Conservation (phyloP, 2,113 vertebrate species). For the Mixornis gularis region DNA sequence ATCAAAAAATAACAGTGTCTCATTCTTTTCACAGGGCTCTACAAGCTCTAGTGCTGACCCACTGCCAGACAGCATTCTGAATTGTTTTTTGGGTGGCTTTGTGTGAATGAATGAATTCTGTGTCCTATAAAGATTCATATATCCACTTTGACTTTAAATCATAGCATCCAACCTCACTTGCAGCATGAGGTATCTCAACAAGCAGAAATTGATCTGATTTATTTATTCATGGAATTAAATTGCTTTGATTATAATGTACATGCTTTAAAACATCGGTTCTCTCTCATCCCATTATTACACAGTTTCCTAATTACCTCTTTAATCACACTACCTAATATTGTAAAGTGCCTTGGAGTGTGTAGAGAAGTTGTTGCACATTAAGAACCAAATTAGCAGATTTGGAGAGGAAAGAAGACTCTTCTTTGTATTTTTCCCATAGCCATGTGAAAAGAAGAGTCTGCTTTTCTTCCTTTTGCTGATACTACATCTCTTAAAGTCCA, state of each 20-base stretch:
- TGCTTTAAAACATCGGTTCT: neutral
- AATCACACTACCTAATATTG: slow-evolving; percentile 35
- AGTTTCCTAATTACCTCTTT: slow-evolving; percentile 30
- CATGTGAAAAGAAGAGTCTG: neutral
- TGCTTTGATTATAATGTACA: neutral
- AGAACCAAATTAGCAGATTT: slow-evolving; percentile 6
- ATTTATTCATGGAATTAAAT: slow-evolving; percentile 13
- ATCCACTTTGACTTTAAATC: neutral
- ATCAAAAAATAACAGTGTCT: neutral
- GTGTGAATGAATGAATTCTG: neutral
- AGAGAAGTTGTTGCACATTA: slow-evolving; percentile 27
- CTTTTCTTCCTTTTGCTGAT: neutral
- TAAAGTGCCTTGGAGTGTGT: slow-evolving; percentile 32
- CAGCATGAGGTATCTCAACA: neutral
- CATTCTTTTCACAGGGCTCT: neutral
- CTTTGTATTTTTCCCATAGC: neutral
- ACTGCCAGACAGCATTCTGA: neutral
- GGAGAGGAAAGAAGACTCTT: neutral
- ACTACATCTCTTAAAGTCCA: neutral
- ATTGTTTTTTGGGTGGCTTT: neutral
- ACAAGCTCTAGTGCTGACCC: neutral
- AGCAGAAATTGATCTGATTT: slow-evolving; percentile 1
- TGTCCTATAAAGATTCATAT: neutral
- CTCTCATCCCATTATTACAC: neutral
- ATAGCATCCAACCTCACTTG: neutral